Base-by-base conservation (phyloP, 2,888 invertebrate genomes). In the Cetonia aurata region DNA sequence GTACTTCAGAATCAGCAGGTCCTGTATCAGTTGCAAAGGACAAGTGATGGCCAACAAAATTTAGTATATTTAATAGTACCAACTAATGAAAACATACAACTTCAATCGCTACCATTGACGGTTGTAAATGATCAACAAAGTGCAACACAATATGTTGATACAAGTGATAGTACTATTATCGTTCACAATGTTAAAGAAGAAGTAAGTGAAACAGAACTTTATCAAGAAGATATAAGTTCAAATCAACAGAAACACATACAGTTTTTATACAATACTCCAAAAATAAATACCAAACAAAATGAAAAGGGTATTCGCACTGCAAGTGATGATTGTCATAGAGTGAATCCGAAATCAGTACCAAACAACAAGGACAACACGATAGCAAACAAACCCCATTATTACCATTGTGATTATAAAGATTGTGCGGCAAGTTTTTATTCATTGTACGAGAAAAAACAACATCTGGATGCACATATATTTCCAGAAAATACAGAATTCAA, bases 401-500 rank as follows among this genome's bases (percentile, higher is more conserved):
- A 70, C 46, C 55, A 65, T 13, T 67, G 74, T 44, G 74, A 74
- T 37, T 72, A 67, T 46, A 70, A 69, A 33, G 71, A 66, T 6
- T 74, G 74, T 53, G 50, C 71, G 0, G 53, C 69, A 10, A 69
- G 48, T 25, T 74, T 74, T 57, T 65, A 65, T 31, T 74, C 72
- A 9, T 42, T 72, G 15, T 70, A 71, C 33, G 71, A 73, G n/a
- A 73, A 70, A 17, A 74, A 71, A 46, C 60, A 67, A 8, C 73
- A 74, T 17, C 37, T 68, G 8, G 73, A 74, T 19, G 55, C 67
- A 13, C 74, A 74, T 67, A 71, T 74, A 42, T 74, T 72, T 52
- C 73, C 69, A 10, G 68, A 70, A 42, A 70, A 65, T 50, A 57
- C 67, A 0, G 71, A 74, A 67, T 74, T 71, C 55, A 73, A 73